Conservation (phyloP, 2,113 vertebrate species). For the Hemibates koningsi region DNA sequence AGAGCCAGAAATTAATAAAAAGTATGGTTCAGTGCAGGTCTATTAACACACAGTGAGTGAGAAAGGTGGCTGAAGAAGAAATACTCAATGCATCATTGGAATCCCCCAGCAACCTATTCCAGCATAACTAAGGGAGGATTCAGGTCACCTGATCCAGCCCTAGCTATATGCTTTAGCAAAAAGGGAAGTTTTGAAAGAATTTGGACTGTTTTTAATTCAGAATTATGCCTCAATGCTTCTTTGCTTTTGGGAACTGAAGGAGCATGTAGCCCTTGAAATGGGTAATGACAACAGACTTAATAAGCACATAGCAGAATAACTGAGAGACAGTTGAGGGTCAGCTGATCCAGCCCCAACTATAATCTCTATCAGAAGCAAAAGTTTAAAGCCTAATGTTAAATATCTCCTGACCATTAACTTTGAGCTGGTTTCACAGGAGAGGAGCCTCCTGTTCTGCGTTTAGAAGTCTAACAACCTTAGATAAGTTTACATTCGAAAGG, state of each 20-base stretch:
- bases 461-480: background rate
- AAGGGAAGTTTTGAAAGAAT: background rate
- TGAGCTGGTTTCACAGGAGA: background rate
- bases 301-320: background rate
- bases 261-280: background rate
- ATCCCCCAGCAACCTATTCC: background rate
- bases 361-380: background rate
- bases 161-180: background rate
- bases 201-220: background rate
- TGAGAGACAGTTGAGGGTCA: background rate
- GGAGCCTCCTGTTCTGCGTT: background rate
- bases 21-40: background rate
- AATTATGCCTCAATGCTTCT: background rate
- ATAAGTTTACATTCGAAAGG: background rate
- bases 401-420: background rate
- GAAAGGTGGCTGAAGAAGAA: background rate
- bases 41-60: background rate
- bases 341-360: background rate
- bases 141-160: background rate
- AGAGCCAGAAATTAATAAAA: background rate
- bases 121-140: background rate
- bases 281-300: background rate
- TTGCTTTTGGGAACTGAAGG: background rate
- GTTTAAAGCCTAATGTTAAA: background rate
- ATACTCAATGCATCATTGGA: background rate